These are phyloP conservation scores for Ornithoptera priamus DNA, from an alignment of 2,888 invertebrate species.

Conservation along the genomic window DNA sequence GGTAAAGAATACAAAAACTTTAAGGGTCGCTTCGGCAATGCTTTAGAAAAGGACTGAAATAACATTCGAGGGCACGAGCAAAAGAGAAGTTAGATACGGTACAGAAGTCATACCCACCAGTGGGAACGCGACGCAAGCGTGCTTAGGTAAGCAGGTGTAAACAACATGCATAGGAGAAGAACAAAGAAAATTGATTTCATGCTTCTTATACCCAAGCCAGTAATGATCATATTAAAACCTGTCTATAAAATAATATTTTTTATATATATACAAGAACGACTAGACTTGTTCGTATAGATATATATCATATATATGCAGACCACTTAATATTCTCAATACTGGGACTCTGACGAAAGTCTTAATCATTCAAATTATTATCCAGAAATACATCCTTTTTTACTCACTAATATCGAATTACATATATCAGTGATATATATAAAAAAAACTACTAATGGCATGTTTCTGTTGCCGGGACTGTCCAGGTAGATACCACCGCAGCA, in stretches of 20 bases:
- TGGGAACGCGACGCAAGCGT: constrained; percentile 67
- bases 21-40: constrained; percentile 51
- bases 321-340: not conserved
- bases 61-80: constrained; percentile 39
- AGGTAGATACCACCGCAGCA: too few species aligned
- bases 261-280: not conserved
- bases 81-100: constrained; percentile 61
- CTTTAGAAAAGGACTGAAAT: constrained; percentile 51
- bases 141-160: constrained; percentile 69
- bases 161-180: constrained; percentile 56
- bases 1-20: constrained; percentile 68
- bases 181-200: constrained; percentile 61
- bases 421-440: too few species aligned
- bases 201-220: constrained; percentile 37
- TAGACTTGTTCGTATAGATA: not conserved
- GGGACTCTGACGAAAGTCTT: not conserved
- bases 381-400: too few species aligned
- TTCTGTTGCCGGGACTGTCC: too few species aligned
- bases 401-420: too few species aligned
- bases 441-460: too few species aligned
- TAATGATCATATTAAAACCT: not conserved
- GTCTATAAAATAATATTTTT: not conserved
- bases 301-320: too few species aligned
- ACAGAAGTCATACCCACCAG: constrained; percentile 66
- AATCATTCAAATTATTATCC: too few species aligned